phyloP scores from a whole-genome alignment of 2,113 vertebrate genomes.

The Rostratula benghalensis region DNA sequence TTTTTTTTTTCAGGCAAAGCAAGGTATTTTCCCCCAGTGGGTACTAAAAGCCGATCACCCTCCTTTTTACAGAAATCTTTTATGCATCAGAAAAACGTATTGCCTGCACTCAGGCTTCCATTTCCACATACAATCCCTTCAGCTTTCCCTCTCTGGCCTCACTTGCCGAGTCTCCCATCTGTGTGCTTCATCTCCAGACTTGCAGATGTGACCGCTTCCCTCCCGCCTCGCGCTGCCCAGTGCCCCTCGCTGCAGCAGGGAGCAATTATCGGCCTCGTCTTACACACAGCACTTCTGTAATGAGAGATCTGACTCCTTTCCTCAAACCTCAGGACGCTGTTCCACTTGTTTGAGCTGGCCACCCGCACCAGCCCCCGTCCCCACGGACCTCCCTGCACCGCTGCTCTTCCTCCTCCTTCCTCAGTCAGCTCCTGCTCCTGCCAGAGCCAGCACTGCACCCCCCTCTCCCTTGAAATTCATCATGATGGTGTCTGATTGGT shows the following conservation, averaged over 20 bases:
- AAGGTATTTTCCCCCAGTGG: not conserved
- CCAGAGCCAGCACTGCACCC: not conserved
- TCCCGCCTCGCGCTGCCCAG: not conserved
- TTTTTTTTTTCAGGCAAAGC: not conserved
- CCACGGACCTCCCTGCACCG: rapidly evolving
- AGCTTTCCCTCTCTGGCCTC: not conserved
- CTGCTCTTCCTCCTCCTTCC: not conserved
- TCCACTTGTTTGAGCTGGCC: not conserved
- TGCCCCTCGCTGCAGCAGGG: not conserved
- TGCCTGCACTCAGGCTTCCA: not conserved
- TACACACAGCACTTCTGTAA: not conserved
- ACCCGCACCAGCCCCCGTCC: not conserved
- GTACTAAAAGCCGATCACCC: not conserved
- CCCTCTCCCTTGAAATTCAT: not conserved
- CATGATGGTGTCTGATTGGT: rapidly evolving
- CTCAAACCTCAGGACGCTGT: rapidly evolving
- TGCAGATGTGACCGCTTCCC: rapidly evolving
- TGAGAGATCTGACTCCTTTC: not conserved
- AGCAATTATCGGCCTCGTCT: not conserved
- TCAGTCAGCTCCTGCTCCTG: not conserved
- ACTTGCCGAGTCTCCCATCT: not conserved
- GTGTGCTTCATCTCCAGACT: not conserved
- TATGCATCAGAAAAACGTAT: not conserved
- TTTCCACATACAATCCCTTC: constrained; percentile 3
- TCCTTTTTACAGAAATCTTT: not conserved